phyloP scores from a whole-genome alignment of 2,888 invertebrate species.

The Macrophya annulata region DNA sequence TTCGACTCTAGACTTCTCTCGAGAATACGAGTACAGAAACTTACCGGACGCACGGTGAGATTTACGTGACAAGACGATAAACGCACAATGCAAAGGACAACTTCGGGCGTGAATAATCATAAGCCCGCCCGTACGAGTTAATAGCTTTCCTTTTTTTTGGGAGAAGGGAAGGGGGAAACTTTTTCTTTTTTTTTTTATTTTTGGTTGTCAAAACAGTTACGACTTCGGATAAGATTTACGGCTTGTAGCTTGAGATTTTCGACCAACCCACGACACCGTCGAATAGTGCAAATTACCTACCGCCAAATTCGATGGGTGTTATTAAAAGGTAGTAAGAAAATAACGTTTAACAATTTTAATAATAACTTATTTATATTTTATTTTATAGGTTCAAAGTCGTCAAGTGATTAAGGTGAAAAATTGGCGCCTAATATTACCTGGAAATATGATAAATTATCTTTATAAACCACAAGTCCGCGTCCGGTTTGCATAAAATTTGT shows the following conservation, averaged over 20 bases:
- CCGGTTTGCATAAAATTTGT: conserved; percentile 15
- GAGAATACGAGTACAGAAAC: neutral
- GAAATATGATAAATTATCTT: neutral
- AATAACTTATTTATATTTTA: neutral
- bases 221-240: conserved; percentile 41
- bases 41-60: conserved; percentile 15
- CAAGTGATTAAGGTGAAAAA: neutral
- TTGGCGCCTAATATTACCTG: neutral
- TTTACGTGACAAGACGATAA: conserved; percentile 53
- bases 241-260: conserved; percentile 28
- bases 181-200: conserved; percentile 10
- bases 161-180: neutral
- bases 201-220: conserved; percentile 38
- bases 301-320: neutral
- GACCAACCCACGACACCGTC: neutral
- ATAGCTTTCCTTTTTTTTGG: conserved; percentile 29
- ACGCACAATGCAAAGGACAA: conserved; percentile 49
- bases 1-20: conserved; percentile 24
- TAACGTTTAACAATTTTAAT: neutral
- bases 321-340: conserved; percentile 17
- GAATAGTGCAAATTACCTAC: conserved; percentile 34
- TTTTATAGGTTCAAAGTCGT: neutral
- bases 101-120: conserved; percentile 53
- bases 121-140: conserved; percentile 36
- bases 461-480: neutral